Evolutionary conservation across 37 sponge, comb jelly and placozoan genomes (phyloP).

Genomic region (Diacarnus erythraeanus): DNA sequence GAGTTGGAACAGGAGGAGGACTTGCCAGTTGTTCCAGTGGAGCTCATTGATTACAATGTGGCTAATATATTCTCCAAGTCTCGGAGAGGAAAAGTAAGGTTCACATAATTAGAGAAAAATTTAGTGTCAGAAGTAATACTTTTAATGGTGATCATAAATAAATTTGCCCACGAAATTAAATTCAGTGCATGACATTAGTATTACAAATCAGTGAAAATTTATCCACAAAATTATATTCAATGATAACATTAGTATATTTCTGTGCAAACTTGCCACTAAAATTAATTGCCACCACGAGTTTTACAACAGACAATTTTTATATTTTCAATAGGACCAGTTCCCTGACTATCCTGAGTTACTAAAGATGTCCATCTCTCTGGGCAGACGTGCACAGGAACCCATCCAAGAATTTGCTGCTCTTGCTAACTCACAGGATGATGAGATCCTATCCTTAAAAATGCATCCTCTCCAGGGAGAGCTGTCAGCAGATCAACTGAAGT

Average conservation of each 20-base stretch:
- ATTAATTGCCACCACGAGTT: not conserved
- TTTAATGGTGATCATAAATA: no score
- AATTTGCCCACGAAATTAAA: no score
- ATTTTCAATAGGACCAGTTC: constrained; percentile 64
- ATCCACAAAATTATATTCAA: no score
- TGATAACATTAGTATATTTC: not conserved
- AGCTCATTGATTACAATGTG: constrained; percentile 68
- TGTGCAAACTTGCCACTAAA: not conserved
- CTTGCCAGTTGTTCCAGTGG: constrained; percentile 49
- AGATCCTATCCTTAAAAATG: constrained; percentile 64
- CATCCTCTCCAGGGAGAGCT: constrained; percentile 70
- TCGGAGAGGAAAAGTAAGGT: constrained; percentile 55
- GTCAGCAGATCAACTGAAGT: constrained; percentile 56
- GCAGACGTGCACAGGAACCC: constrained; percentile 82
- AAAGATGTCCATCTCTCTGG: constrained; percentile 83
- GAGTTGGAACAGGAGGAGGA: constrained; percentile 69
- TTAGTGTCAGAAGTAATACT: no score
- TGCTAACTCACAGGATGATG: constrained; percentile 50
- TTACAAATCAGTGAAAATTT: no score
- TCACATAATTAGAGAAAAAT: no score
- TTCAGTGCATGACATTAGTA: no score
- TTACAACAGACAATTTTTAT: not conserved
- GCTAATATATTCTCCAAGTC: constrained; percentile 73
- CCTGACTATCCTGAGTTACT: constrained; percentile 79
- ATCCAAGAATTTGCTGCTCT: constrained; percentile 84